Evolutionary conservation across 2,797 vertebrate genomes (phyloP).

Genomic region (Neosilurus mollespiculum): DNA sequence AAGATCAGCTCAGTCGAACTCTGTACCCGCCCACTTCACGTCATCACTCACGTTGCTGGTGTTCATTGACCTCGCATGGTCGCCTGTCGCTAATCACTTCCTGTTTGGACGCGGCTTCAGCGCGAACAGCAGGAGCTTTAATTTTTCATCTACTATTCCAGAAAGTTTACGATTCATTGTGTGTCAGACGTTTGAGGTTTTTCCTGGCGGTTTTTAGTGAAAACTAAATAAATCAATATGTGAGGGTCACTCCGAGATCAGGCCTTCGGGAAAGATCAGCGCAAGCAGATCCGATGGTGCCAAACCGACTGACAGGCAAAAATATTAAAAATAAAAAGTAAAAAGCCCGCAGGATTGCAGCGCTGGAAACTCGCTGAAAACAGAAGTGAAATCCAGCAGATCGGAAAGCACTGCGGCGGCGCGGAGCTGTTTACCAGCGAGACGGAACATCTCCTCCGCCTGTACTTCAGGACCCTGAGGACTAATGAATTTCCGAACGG

Average conservation of each 20-base stretch:
- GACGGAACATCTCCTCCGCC: conserved; percentile 58
- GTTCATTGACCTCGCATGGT: too few relatives aligned
- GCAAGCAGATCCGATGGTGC: background rate
- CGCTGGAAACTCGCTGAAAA: background rate
- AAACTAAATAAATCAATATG: background rate
- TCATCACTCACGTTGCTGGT: too few relatives aligned
- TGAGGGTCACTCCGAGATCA: background rate
- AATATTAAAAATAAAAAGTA: background rate
- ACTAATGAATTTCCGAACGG: conserved; percentile 59
- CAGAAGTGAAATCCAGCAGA: background rate
- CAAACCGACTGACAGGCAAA: conserved; percentile 10
- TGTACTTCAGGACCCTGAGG: conserved; percentile 53
- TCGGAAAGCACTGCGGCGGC: conserved; percentile 26
- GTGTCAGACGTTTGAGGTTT: background rate
- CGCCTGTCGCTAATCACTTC: too few relatives aligned
- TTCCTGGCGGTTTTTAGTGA: background rate
- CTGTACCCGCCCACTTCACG: too few relatives aligned
- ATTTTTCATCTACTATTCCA: background rate
- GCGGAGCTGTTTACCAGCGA: conserved; percentile 39
- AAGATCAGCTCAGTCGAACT: too few relatives aligned
- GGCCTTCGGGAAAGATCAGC: conserved; percentile 17
- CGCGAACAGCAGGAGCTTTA: background rate
- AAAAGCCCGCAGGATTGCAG: background rate
- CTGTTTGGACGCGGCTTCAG: background rate
- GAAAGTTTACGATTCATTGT: background rate